phyloP scores from a whole-genome alignment of 2,113 vertebrate genomes.

The Dasyurus viverrinus region DNA sequence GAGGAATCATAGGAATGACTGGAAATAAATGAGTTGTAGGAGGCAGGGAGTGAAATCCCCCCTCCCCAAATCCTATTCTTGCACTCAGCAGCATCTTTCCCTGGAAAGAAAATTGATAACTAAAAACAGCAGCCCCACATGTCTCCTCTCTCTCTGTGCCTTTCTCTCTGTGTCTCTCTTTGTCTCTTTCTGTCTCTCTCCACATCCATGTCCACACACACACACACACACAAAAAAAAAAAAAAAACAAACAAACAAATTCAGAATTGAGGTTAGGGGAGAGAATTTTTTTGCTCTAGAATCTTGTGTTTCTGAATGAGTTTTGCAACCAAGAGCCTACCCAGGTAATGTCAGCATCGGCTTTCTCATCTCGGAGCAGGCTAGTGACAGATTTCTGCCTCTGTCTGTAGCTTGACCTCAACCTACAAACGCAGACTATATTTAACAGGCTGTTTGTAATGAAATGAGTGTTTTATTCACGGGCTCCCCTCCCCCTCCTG shows the following conservation, averaged over 20 bases:
- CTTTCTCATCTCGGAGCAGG: slow-evolving; percentile 54
- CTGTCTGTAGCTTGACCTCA: slow-evolving; percentile 62
- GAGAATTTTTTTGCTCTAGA: background rate
- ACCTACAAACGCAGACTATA: slow-evolving; percentile 42
- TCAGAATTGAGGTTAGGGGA: background rate
- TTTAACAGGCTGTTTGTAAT: slow-evolving; percentile 61
- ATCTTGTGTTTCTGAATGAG: slow-evolving; percentile 51
- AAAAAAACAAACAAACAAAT: background rate
- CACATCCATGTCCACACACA: background rate
- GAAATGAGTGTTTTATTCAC: slow-evolving; percentile 48
- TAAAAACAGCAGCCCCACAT: background rate
- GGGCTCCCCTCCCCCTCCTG: slow-evolving; percentile 44
- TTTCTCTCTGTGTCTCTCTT: background rate
- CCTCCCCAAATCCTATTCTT: background rate
- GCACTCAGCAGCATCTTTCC: background rate
- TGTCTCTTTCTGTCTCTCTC: background rate
- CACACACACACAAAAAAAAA: too few relatives aligned
- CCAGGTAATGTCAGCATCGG: slow-evolving; percentile 39
- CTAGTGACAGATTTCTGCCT: slow-evolving; percentile 55
- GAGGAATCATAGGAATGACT: background rate
- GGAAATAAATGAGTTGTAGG: slow-evolving; percentile 3
- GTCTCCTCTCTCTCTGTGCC: background rate
- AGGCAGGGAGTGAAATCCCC: background rate
- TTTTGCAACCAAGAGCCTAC: slow-evolving; percentile 23
- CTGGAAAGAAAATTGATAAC: background rate